Percentiles rank a stretch among this genome's conserved stretches.
Conservation (phyloP, 2,888 invertebrate species). For the Byasa hedistus region DNA sequence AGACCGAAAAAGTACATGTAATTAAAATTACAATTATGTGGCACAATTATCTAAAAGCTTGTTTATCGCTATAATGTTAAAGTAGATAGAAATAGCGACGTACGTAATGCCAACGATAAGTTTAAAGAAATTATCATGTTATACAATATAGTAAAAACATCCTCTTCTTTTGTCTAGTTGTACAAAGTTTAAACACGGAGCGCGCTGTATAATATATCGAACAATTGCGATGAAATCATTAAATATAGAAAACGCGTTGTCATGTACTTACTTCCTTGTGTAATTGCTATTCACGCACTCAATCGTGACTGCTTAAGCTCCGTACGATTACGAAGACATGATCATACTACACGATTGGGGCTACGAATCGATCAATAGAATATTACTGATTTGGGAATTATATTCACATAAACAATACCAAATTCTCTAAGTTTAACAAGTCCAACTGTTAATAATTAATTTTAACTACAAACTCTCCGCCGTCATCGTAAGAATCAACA, state of each 20-base stretch:
- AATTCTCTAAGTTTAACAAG: too few relatives aligned
- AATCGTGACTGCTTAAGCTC: constrained; percentile 8
- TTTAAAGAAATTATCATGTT: neutral
- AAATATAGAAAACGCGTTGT: constrained; percentile 11
- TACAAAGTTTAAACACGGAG: neutral
- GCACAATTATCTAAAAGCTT: neutral
- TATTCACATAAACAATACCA: too few relatives aligned
- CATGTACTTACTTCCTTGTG: constrained; percentile 8
- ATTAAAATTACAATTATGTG: neutral
- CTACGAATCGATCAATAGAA: constrained; percentile 1
- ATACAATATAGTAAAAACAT: constrained; percentile 2
- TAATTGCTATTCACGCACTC: constrained; percentile 6
- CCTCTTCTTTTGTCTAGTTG: constrained; percentile 2
- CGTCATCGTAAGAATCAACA: too few relatives aligned
- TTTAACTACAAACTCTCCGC: too few relatives aligned
- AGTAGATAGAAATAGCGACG: neutral
- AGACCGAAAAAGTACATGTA: neutral
- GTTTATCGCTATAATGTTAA: neutral
- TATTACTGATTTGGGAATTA: neutral
- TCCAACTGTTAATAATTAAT: too few relatives aligned
- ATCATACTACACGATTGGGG: neutral
- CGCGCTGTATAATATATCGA: constrained; percentile 2
- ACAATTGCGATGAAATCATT: constrained; percentile 19
- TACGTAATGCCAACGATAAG: neutral
- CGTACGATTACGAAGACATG: neutral